Base-by-base conservation (phyloP, 2,888 invertebrate genomes). In the Rotaria magnacalcarata region DNA sequence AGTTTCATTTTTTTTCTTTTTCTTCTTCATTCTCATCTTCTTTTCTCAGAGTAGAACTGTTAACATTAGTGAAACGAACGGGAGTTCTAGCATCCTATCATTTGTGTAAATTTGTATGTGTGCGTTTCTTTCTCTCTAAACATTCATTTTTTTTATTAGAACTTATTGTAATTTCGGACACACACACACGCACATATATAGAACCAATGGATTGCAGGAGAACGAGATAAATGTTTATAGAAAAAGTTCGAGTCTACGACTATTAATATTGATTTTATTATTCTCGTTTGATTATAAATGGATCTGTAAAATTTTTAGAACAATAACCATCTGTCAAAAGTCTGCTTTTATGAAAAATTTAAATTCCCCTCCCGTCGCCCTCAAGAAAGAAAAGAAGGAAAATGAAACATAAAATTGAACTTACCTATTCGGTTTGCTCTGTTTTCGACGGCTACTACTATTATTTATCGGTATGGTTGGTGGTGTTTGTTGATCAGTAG, bases 141-240 rank as follows among this genome's bases (percentile, higher is more conserved):
- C 67, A 67, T 67, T 67, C 67, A 67, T 67, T 67, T 67, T 67
- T 67, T 67, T 67, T 67, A 67, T 67, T 67, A 67, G 67, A 67
- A 67, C 67, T 67, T 67, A 67, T 67, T 67, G 67, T 67, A 67
- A 67, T 67, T 67, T 67, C 67, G 67, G 67, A 67, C 67, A 67
- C 67, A 67, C 27, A 67, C 27, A n/a, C 27, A 24, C 11, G 27
- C 27, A 8, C 27, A 60, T 10, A 67, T 34, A 67, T 67, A 67
- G 67, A 67, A 60, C 21, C 60, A 60, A 60, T 27, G 60, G 11
- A 21, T n/a, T 60, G 14, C 16, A 67, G 16, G 67, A 67, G 67
- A 67, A 67, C 34, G 67, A 67, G 67, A 67, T 67, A 67, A 67
- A 67, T 58, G 58, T 21, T 58, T 58, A n/a, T 24, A 58, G 58